Conservation (phyloP, 2,888 invertebrate species). For the Drosophila parthenogenetica region DNA sequence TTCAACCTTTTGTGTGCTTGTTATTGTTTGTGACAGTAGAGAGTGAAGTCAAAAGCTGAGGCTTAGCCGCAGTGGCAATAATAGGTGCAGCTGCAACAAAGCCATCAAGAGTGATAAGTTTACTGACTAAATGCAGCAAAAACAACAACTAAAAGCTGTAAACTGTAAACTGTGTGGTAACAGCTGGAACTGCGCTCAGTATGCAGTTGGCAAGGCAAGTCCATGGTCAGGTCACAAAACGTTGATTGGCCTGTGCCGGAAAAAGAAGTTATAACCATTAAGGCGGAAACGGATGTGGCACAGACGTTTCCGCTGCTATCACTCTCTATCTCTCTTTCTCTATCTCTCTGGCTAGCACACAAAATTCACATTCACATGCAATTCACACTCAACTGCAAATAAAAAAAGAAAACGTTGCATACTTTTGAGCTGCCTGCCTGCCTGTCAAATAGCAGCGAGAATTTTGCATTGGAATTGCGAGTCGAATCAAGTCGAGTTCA, state of each 20-base stretch:
- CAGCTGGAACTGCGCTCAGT: constrained; percentile 40
- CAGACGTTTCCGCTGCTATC: constrained; percentile 69
- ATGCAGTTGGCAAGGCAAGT: constrained; percentile 34
- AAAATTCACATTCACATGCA: constrained; percentile 37
- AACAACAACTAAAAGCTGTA: constrained; percentile 19
- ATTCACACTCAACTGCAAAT: constrained; percentile 45
- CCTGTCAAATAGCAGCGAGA: constrained; percentile 62
- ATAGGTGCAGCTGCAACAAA: constrained; percentile 47
- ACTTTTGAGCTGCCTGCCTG: constrained; percentile 35
- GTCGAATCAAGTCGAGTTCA: constrained; percentile 19
- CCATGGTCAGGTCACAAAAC: constrained; percentile 57
- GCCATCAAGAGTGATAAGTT: constrained; percentile 61
- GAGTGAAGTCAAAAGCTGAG: constrained; percentile 31
- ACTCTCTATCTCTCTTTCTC: constrained; percentile 4
- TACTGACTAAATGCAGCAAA: constrained; percentile 42
- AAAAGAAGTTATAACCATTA: constrained; percentile 76
- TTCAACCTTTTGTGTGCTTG: constrained; percentile 33
- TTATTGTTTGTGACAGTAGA: constrained; percentile 53
- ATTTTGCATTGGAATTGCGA: constrained; percentile 65
- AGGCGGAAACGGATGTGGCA: constrained; percentile 76
- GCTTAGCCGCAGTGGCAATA: constrained; percentile 34
- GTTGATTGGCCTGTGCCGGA: constrained; percentile 73
- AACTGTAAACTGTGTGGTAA: constrained; percentile 41
- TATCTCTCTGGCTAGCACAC: constrained; percentile 17
- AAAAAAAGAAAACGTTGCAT: constrained; percentile 39